Evolutionary conservation across 2,113 vertebrate species (phyloP).

Genomic region (Megaleporinus macrocephalus): DNA sequence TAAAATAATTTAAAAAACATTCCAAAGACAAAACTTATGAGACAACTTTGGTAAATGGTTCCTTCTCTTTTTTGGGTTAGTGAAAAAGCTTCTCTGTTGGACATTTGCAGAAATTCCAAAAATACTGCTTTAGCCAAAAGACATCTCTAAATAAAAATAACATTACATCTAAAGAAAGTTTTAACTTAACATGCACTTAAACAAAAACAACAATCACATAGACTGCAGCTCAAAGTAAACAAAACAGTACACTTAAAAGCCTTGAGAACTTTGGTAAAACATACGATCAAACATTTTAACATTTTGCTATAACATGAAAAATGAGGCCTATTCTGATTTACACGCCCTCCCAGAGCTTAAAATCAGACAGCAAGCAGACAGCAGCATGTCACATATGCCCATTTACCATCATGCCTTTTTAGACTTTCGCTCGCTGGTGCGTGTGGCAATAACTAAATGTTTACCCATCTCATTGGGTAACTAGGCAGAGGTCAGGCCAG

Average conservation of each 20-base stretch:
- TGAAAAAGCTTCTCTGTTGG: background rate
- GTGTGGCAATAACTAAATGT: slow-evolving; percentile 81
- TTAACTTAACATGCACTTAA: slow-evolving; percentile 38
- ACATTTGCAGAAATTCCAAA: slow-evolving; percentile 14
- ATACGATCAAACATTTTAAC: background rate
- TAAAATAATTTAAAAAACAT: slow-evolving; percentile 20
- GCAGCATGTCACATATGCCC: slow-evolving; percentile 63
- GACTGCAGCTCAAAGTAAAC: slow-evolving; percentile 24
- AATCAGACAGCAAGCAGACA: slow-evolving; percentile 46
- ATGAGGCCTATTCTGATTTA: slow-evolving; percentile 17
- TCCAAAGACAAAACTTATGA: slow-evolving; percentile 12
- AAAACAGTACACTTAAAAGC: slow-evolving; percentile 42
- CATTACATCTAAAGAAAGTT: slow-evolving; percentile 1
- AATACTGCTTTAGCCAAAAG: background rate
- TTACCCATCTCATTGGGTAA: slow-evolving; percentile 72
- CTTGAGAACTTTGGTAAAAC: slow-evolving; percentile 29
- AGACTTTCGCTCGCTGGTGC: slow-evolving; percentile 75
- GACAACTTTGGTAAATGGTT: slow-evolving; percentile 16
- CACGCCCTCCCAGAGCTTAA: background rate
- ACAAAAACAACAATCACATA: background rate
- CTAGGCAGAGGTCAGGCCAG: slow-evolving; percentile 66
- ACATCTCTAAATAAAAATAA: slow-evolving; percentile 14
- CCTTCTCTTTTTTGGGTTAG: background rate
- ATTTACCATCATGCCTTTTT: slow-evolving; percentile 57
- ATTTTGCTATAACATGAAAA: background rate